These are phyloP conservation scores for Pissodes strobi DNA, from an alignment of 1,140 invertebrate species.

Conservation along the genomic window DNA sequence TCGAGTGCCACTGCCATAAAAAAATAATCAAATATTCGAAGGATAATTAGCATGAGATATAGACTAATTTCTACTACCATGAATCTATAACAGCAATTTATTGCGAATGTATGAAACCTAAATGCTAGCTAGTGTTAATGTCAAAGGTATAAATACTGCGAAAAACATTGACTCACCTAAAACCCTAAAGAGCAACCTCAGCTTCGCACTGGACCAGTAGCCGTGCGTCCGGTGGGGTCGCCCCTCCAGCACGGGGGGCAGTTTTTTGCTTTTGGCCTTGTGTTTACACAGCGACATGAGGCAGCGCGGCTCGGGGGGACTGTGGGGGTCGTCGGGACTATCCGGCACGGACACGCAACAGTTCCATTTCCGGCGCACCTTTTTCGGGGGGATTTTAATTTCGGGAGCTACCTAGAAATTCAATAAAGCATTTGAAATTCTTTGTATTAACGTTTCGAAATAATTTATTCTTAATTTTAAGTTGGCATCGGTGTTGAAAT, in stretches of 20 bases:
- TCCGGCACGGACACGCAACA: conserved; percentile 62
- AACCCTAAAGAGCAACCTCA: conserved; percentile 53
- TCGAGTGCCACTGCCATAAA: too few species aligned
- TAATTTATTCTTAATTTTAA: too few species aligned
- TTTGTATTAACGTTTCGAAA: too few species aligned
- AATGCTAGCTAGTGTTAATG: background rate
- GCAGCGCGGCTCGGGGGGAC: conserved; percentile 48
- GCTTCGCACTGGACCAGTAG: conserved; percentile 55
- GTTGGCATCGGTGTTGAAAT: too few species aligned
- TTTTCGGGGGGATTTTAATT: conserved; percentile 37
- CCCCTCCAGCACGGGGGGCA: conserved; percentile 40
- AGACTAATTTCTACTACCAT: background rate
- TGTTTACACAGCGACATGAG: conserved; percentile 52
- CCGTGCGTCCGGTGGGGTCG: conserved; percentile 49
- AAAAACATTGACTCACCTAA: conserved; percentile 40
- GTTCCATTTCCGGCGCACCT: conserved; percentile 58
- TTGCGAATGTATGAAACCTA: background rate
- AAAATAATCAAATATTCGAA: too few species aligned
- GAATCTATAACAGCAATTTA: too few species aligned
- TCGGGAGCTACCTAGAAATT: conserved; percentile 40
- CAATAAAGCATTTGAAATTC: too few species aligned
- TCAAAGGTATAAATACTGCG: background rate
- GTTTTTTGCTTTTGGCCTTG: conserved; percentile 47
- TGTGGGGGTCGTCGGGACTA: conserved; percentile 59
- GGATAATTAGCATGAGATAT: too few species aligned